Percentiles rank a stretch among this genome's conserved stretches.
These are phyloP conservation scores for Pogonophryne albipinna DNA, from an alignment of 2,797 vertebrate species.

Conservation along the genomic window DNA sequence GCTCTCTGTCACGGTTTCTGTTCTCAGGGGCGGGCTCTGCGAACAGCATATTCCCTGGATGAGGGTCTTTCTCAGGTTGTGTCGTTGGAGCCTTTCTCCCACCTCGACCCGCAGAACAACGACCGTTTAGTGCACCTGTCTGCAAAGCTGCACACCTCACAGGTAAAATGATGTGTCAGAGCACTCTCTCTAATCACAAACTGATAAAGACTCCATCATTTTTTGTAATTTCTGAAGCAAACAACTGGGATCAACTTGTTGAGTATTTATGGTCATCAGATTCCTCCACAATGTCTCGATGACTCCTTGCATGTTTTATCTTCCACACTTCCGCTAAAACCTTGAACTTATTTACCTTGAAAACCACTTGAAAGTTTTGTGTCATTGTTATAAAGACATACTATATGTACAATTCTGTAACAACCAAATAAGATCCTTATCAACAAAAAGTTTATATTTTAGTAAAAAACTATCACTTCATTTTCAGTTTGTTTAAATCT, in stretches of 20 bases:
- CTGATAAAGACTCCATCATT: background rate
- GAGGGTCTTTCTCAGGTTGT: constrained; percentile 93
- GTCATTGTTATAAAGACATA: background rate
- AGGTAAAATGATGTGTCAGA: constrained; percentile 81
- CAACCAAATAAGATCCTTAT: too few species aligned
- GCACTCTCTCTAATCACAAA: background rate
- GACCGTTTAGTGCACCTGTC: constrained; percentile 90
- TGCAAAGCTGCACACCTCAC: constrained; percentile 86
- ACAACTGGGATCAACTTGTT: background rate
- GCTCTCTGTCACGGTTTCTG: constrained; percentile 4
- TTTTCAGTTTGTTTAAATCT: background rate
- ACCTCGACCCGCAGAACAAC: constrained; percentile 87
- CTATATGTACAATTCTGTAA: background rate
- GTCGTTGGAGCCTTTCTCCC: constrained; percentile 81
- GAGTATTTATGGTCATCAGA: background rate
- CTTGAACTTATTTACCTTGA: background rate
- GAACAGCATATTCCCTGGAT: constrained; percentile 87
- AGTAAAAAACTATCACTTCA: too few species aligned
- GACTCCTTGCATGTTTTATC: background rate
- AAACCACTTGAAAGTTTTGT: background rate
- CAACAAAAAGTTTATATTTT: too few species aligned
- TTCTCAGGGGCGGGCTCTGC: constrained; percentile 89
- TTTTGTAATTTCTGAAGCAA: background rate
- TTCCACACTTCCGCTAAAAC: background rate
- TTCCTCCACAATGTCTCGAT: background rate